Percentiles rank a stretch among this genome's conserved stretches.
Conservation (phyloP, 2,797 vertebrate species). For the Tadarida brasiliensis region DNA sequence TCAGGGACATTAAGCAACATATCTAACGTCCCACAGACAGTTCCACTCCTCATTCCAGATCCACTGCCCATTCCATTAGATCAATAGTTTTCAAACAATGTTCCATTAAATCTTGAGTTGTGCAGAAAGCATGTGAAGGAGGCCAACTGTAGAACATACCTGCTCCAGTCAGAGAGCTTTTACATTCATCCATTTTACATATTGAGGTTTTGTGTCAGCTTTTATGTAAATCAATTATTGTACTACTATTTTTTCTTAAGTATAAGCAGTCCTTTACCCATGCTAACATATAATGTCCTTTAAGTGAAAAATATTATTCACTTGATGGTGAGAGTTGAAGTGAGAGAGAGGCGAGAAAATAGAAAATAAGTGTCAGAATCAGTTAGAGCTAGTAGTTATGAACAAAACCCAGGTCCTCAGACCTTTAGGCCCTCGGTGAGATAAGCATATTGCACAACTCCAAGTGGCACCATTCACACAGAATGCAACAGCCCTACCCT, state of each 20-base stretch:
- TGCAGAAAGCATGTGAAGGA: neutral
- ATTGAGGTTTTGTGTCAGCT: slow-evolving; percentile 7
- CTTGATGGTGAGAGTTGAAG: slow-evolving; percentile 29
- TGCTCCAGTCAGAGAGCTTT: slow-evolving; percentile 17
- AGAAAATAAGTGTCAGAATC: neutral
- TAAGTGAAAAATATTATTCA: slow-evolving; percentile 43
- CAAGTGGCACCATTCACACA: neutral
- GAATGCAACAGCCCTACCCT: neutral
- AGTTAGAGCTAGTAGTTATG: neutral
- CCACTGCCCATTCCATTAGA: neutral
- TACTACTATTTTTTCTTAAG: neutral
- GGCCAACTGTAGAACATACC: neutral
- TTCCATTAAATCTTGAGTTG: slow-evolving; percentile 4
- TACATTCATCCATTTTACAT: neutral
- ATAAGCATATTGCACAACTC: neutral
- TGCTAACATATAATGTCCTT: neutral
- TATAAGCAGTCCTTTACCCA: neutral
- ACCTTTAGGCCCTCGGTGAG: neutral
- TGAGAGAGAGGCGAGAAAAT: neutral
- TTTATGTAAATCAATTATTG: slow-evolving; percentile 11
- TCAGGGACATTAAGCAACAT: neutral
- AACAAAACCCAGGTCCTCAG: neutral
- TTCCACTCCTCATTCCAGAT: neutral
- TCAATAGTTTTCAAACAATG: neutral
- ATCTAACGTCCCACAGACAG: neutral